phyloP scores from a whole-genome alignment of 2,888 invertebrate genomes.

The Leucophenga montana region DNA sequence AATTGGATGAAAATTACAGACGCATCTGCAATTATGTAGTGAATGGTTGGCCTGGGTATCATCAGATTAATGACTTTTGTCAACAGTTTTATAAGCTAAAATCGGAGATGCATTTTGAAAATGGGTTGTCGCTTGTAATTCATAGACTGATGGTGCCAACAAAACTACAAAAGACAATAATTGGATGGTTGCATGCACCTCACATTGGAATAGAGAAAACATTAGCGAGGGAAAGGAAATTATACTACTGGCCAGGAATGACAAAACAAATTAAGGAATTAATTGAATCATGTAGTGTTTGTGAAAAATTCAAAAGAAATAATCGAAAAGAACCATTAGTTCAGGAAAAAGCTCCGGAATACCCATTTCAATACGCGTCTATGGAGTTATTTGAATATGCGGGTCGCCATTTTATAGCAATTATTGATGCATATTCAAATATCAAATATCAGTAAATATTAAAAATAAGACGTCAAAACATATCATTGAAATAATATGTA shows the following conservation, averaged over 20 bases:
- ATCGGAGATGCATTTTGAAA: slow-evolving; percentile 28
- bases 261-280: slow-evolving; percentile 53
- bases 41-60: slow-evolving; percentile 43
- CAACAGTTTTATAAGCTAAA: slow-evolving; percentile 29
- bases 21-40: slow-evolving; percentile 24
- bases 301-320: slow-evolving; percentile 39
- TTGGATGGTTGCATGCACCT: slow-evolving; percentile 55
- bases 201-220: slow-evolving; percentile 62
- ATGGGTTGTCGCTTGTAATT: slow-evolving; percentile 37
- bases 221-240: slow-evolving; percentile 49
- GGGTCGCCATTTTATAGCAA: slow-evolving; percentile 28
- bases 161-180: slow-evolving; percentile 40
- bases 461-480: slow-evolving; percentile 31
- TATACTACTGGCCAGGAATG: slow-evolving; percentile 63
- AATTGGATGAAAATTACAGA: slow-evolving; percentile 28
- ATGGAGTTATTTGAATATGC: slow-evolving; percentile 46
- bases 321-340: slow-evolving; percentile 44
- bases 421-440: slow-evolving; percentile 41
- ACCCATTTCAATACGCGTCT: slow-evolving; percentile 42
- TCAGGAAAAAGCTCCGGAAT: slow-evolving; percentile 41
- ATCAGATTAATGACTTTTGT: slow-evolving; percentile 31
- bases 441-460: neutral
- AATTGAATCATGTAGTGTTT: slow-evolving; percentile 36
- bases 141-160: slow-evolving; percentile 44
- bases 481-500: slow-evolving; percentile 29